Evolutionary conservation across 2,888 invertebrate genomes (phyloP).

Genomic region (Ormyrus pomaceus): DNA sequence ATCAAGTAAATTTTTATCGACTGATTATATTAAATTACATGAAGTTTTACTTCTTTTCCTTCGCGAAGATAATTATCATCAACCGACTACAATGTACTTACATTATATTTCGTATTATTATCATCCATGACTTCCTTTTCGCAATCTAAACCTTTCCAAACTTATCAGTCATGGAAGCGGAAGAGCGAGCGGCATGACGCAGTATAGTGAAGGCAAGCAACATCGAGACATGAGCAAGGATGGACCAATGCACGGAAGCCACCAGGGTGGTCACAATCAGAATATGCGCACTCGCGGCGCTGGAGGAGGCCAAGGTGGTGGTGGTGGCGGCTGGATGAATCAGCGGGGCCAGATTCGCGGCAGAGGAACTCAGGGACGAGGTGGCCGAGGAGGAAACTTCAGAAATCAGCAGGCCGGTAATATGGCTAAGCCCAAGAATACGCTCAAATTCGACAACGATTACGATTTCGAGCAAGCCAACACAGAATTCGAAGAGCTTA

Average conservation of each 20-base stretch:
- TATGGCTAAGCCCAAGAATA: slow-evolving; percentile 79
- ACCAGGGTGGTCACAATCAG: slow-evolving; percentile 60
- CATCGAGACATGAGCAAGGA: slow-evolving; percentile 39
- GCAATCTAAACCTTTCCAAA: neutral
- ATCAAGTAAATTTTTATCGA: too few relatives aligned
- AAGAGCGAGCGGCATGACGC: slow-evolving; percentile 68
- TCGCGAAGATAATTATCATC: neutral
- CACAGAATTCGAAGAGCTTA: slow-evolving; percentile 95
- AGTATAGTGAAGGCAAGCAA: slow-evolving; percentile 69
- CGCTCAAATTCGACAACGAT: slow-evolving; percentile 95
- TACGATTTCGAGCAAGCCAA: slow-evolving; percentile 99
- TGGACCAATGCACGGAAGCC: slow-evolving; percentile 61
- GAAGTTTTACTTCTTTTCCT: neutral
- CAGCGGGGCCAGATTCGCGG: slow-evolving; percentile 72
- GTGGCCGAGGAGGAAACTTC: slow-evolving; percentile 70
- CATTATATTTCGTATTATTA: neutral
- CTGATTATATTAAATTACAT: too few relatives aligned
- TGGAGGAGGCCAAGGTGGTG: slow-evolving; percentile 71
- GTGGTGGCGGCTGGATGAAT: slow-evolving; percentile 69
- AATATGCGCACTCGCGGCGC: slow-evolving; percentile 65
- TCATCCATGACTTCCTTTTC: neutral
- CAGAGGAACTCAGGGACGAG: slow-evolving; percentile 56
- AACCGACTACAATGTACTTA: neutral
- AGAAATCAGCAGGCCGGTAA: slow-evolving; percentile 68
- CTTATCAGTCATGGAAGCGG: slow-evolving; percentile 66